These are phyloP conservation scores for Caenorhabditis sp. DNA, from an alignment of 2,888 invertebrate genomes.

Conservation along the genomic window DNA sequence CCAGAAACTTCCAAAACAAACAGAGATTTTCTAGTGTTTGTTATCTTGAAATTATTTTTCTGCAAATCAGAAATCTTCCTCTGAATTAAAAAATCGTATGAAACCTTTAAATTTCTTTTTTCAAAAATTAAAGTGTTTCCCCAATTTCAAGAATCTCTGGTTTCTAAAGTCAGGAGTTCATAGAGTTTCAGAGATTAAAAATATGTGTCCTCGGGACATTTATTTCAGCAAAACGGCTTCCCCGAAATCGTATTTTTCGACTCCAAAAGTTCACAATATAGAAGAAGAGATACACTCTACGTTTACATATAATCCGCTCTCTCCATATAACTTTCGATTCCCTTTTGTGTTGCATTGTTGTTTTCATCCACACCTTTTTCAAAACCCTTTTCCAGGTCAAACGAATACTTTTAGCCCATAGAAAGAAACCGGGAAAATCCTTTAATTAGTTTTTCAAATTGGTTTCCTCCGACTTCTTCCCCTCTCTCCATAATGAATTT, in stretches of 20 bases:
- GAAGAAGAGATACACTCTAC: background rate
- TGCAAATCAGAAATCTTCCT: too few relatives aligned
- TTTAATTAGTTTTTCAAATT: constrained; percentile 15
- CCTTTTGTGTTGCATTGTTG: constrained; percentile 10
- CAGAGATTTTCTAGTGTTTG: too few relatives aligned
- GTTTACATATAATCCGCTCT: background rate
- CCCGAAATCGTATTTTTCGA: background rate
- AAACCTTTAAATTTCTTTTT: too few relatives aligned
- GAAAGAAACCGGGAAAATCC: constrained; percentile 19
- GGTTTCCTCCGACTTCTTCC: background rate
- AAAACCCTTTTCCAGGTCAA: constrained; percentile 5
- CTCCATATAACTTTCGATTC: constrained; percentile 15
- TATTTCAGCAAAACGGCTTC: constrained; percentile 1
- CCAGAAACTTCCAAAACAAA: too few relatives aligned
- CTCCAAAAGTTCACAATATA: constrained; percentile 11
- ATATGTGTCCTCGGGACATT: background rate
- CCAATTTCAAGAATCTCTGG: background rate
- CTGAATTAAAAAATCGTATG: too few relatives aligned
- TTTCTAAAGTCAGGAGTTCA: background rate
- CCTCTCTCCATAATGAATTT: background rate
- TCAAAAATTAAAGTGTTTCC: too few relatives aligned
- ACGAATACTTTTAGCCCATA: background rate
- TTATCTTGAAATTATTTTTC: too few relatives aligned
- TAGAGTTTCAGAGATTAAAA: background rate
- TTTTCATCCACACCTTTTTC: background rate